Evolutionary conservation across 2,888 invertebrate genomes (phyloP), one percentile per base, ranked within the genome.

Genomic region (Lithodes maja): DNA sequence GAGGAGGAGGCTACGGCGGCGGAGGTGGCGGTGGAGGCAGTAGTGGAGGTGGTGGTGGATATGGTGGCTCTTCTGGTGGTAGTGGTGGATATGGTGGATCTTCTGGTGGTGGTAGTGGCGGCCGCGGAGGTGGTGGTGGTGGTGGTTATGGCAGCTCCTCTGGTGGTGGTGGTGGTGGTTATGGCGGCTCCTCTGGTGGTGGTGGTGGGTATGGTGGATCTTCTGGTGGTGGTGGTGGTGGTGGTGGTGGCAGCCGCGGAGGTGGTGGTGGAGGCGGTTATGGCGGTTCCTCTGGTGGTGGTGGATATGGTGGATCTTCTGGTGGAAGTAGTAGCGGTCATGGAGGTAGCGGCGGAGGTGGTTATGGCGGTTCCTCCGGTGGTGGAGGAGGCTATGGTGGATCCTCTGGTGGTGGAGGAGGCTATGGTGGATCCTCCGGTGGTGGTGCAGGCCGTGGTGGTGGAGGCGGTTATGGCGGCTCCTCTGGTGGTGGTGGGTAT

Each of bases 321-420:
- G 33, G 74, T 74, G 74, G 74, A 3, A n/a, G 74, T 5, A n/a
- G 74, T 17, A n/a, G 74, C 3, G n/a, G n/a, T 17, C 3, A n/a
- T 15, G 74, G 74, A 12, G 74, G 74, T 74, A 15, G 74, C 3
- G 74, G 74, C n/a, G n/a, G 33, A 17, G 74, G 74, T 74, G 74
- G 74, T n/a, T 5, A n/a, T 9, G 74, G 74, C 15, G 3, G n/a
- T 15, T 5, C 9, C 15, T 5, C 9, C 5, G 74, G 74, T 77
- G 49, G 52, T 2, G 77, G 77, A 2, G 9, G 77, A 1, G 33
- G 50, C n/a, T 33, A 50, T 49, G 77, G 77, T 77, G 77, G 77
- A 49, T 33, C 50, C 33, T 53, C 74, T 17, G 53, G 83, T 17
- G 33, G 77, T 1, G 77, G 55, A 1, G 80, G 80, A 55, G 80